Evolutionary conservation across 2,888 invertebrate genomes (phyloP).

Genomic region (Magallana nippona): DNA sequence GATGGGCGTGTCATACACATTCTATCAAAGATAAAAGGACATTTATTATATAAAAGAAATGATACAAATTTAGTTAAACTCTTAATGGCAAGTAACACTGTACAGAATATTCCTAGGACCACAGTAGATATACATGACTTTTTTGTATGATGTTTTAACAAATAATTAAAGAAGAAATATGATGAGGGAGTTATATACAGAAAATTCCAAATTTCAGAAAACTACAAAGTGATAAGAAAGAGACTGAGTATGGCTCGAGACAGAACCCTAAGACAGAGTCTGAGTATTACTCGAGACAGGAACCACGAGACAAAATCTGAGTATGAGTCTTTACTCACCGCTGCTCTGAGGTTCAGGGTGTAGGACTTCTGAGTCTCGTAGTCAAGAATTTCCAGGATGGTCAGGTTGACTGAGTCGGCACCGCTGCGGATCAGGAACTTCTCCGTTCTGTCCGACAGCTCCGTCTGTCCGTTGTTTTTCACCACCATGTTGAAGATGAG

Average conservation of each 20-base stretch:
- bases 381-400: conserved; percentile 44
- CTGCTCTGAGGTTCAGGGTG: conserved; percentile 51
- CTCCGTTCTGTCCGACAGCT: conserved; percentile 28
- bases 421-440: conserved; percentile 28
- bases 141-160: too few relatives aligned
- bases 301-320: not conserved
- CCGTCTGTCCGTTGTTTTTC: not conserved
- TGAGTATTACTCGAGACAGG: conserved; percentile 8
- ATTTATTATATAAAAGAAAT: too few relatives aligned
- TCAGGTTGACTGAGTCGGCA: conserved; percentile 38
- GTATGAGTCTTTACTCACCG: conserved; percentile 48
- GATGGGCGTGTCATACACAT: not conserved
- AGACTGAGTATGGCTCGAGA: too few relatives aligned
- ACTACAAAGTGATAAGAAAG: too few relatives aligned
- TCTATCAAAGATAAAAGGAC: not conserved
- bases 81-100: too few relatives aligned
- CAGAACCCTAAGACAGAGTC: not conserved
- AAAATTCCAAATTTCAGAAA: too few relatives aligned
- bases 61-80: too few relatives aligned
- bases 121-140: too few relatives aligned
- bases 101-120: too few relatives aligned
- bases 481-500: conserved; percentile 26
- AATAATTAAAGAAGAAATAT: too few relatives aligned
- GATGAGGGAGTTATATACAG: too few relatives aligned
- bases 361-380: conserved; percentile 51